Base-by-base conservation (phyloP, 1,140 invertebrate species). In the Adelges cooleyi region DNA sequence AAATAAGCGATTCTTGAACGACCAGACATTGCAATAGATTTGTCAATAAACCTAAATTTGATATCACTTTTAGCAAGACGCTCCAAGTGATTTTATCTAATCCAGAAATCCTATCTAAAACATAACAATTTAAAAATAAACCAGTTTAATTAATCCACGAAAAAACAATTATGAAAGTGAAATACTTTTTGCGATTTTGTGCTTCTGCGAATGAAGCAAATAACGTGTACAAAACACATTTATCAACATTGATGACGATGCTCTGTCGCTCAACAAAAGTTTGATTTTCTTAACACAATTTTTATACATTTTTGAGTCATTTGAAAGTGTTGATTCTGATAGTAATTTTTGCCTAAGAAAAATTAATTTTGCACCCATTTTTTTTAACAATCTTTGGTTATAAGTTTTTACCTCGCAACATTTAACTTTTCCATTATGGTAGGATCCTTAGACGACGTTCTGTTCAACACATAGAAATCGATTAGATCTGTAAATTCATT, bases 11-110 rank as follows among this genome's bases (percentile, higher is more conserved):
- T 40, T 62, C 27, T 10, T 48, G 42, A 48, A 17, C 33, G 22
- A 62, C 56, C 22, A 62, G 46, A 62, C 56, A 62, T 20, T 33
- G 56, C 22, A 62, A 48, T 33, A 62, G 2, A 27, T 48, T 48
- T 22, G 56, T 46, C 9, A 62, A 8, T 9, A 62, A 29, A 48
- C 56, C 56, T 1, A 1, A 22, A 3, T 18, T 48, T 9, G 9
- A 46, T 1, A 62, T 13, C 9, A 9, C 20, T 48, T 62, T 62
- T 10, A 62, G 6, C n/a, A 62, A 22, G 20, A 62, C 11, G 15
- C 13, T 48, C 56, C 56, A 62, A 1, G 15, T 18, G 18, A 4
- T 13, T 62, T 62, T 62, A 48, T 62, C 56, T 4, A 25, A 10
- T 17, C 33, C 46, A 6, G 40, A 46, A 22, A 62, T 62, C 33